Conservation (phyloP, 2,888 invertebrate genomes). For the Erynnis tages region DNA sequence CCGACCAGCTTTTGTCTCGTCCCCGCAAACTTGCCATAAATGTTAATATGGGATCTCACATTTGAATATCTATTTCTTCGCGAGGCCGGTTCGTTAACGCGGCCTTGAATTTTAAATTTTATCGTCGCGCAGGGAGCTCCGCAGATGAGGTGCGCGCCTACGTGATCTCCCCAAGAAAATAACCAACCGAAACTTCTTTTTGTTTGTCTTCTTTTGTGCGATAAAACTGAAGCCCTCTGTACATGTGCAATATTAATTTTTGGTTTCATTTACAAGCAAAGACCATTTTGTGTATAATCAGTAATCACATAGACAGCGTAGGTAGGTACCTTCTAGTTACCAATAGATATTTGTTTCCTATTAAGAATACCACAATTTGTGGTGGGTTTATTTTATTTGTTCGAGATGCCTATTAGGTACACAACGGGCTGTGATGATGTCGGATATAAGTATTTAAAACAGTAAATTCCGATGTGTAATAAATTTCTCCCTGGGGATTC, state of each 20-base stretch:
- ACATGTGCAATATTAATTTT: slow-evolving; percentile 3
- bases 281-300: no score
- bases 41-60: slow-evolving; percentile 82
- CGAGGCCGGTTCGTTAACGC: slow-evolving; percentile 81
- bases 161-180: slow-evolving; percentile 75
- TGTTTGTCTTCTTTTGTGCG: slow-evolving; percentile 62
- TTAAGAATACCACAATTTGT: no score
- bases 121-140: slow-evolving; percentile 71
- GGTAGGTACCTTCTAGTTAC: no score
- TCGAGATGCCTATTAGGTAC: no score
- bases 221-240: slow-evolving; percentile 34
- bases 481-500: no score
- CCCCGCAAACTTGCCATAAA: slow-evolving; percentile 81
- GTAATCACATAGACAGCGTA: no score
- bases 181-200: slow-evolving; percentile 65
- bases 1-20: slow-evolving; percentile 70
- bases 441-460: no score
- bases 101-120: slow-evolving; percentile 82
- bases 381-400: no score
- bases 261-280: background rate
- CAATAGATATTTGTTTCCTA: no score
- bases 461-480: no score
- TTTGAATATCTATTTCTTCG: slow-evolving; percentile 82
- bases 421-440: no score
- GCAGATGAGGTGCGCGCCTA: slow-evolving; percentile 80